Conservation (phyloP, 2,797 vertebrate genomes). For the Tarsius wallacei region DNA sequence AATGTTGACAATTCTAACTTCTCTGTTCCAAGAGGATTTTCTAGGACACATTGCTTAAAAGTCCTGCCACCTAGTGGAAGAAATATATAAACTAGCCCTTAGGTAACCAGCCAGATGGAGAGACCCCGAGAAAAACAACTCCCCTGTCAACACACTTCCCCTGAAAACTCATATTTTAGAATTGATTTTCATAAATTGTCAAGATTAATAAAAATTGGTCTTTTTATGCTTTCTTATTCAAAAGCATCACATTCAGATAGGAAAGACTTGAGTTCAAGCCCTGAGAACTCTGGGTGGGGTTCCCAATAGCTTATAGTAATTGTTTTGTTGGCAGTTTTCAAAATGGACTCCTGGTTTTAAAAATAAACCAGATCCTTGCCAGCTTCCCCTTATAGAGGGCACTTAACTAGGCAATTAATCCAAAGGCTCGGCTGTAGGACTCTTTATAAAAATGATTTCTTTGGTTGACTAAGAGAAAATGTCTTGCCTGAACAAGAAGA, state of each 20-base stretch:
- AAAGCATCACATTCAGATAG: background rate
- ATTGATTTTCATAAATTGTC: background rate
- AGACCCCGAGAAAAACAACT: slow-evolving; percentile 10
- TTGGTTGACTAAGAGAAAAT: slow-evolving; percentile 61
- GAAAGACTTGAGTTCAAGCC: slow-evolving; percentile 36
- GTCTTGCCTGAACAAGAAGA: slow-evolving; percentile 76
- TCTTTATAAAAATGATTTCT: slow-evolving; percentile 57
- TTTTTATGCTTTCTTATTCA: slow-evolving; percentile 45
- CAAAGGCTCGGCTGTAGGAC: slow-evolving; percentile 52
- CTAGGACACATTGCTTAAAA: slow-evolving; percentile 69
- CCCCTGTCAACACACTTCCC: background rate
- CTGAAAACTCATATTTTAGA: background rate
- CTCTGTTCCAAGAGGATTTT: slow-evolving; percentile 58
- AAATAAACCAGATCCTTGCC: slow-evolving; percentile 68
- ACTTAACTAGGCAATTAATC: slow-evolving; percentile 61
- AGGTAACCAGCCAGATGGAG: background rate
- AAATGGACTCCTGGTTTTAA: slow-evolving; percentile 71
- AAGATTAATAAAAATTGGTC: background rate
- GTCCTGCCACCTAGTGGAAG: slow-evolving; percentile 86
- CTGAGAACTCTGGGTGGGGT: background rate
- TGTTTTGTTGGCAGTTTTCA: slow-evolving; percentile 41
- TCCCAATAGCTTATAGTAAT: slow-evolving; percentile 28
- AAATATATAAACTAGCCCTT: background rate
- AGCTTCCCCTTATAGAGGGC: slow-evolving; percentile 51
- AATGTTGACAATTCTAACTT: slow-evolving; percentile 46